These are phyloP conservation scores for Dendronephthya gigantea DNA, from an alignment of 64 coral and sea anemone species.

Conservation along the genomic window DNA sequence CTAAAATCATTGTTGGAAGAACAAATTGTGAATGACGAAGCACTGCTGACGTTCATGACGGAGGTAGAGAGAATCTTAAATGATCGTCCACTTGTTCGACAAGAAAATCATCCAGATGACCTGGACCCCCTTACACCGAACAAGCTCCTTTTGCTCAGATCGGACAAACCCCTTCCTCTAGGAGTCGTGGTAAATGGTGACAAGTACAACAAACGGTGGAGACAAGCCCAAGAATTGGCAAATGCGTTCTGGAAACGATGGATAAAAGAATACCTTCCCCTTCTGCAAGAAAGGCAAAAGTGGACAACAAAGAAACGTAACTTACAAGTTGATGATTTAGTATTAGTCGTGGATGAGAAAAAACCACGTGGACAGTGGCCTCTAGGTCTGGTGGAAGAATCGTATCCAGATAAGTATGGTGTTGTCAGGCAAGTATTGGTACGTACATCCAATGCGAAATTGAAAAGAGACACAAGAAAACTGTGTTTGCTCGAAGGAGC, in stretches of 20 bases:
- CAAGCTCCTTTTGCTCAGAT: not conserved
- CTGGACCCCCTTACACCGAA: not conserved
- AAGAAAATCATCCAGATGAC: not conserved
- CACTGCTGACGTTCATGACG: not conserved
- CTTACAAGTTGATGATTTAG: not conserved
- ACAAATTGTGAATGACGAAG: not conserved
- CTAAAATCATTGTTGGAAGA: not conserved
- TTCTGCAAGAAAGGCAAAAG: conserved; percentile 17
- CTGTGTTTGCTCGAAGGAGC: conserved; percentile 25
- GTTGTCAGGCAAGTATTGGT: not conserved
- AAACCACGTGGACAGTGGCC: not conserved
- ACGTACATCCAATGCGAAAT: not conserved
- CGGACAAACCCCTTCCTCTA: not conserved
- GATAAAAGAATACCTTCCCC: not conserved
- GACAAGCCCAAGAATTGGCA: not conserved
- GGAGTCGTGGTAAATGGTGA: not conserved
- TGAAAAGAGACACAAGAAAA: not conserved
- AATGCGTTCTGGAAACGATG: conserved; percentile 18
- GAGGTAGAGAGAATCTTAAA: not conserved
- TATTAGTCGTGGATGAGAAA: not conserved
- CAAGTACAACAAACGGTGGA: not conserved
- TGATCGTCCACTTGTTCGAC: not conserved
- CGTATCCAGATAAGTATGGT: not conserved
- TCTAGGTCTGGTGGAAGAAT: not conserved
- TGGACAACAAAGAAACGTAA: not conserved